A percentile compares a stretch with the other conserved stretches of the same genome.
phyloP scores from a whole-genome alignment of 2,888 invertebrate genomes.

The Chrysodeixis includens region DNA sequence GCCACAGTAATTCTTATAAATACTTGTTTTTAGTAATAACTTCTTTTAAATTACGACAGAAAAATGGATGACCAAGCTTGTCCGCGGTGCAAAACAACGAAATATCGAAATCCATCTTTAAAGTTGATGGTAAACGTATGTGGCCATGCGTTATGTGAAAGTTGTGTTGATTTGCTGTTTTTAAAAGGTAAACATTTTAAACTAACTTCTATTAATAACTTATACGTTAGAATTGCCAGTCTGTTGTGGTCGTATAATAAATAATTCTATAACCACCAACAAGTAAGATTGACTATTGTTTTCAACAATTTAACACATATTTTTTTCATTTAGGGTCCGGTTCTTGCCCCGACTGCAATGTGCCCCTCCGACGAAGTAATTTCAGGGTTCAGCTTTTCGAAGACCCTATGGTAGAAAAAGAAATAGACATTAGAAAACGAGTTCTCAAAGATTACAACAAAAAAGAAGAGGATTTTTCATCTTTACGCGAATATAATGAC shows the following conservation, averaged over 20 bases:
- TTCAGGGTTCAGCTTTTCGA: conserved; percentile 98
- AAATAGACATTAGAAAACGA: conserved; percentile 97
- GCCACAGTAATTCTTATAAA: neutral
- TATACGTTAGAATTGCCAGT: no score
- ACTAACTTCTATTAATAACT: neutral
- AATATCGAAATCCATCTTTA: conserved; percentile 98
- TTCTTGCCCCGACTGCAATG: conserved; percentile 97
- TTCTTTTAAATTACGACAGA: conserved; percentile 10
- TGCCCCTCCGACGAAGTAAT: conserved; percentile 95
- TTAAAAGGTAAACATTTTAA: conserved; percentile 93
- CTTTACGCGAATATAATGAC: conserved; percentile 96
- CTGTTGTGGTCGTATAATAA: no score
- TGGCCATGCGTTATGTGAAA: conserved; percentile 99
- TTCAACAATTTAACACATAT: neutral
- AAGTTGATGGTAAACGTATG: conserved; percentile 99
- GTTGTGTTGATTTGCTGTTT: conserved; percentile 98
- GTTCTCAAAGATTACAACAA: conserved; percentile 97
- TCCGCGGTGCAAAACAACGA: conserved; percentile 98
- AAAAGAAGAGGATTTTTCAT: conserved; percentile 97
- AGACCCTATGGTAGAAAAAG: conserved; percentile 98
- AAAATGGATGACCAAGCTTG: conserved; percentile 95
- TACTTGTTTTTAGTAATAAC: conserved; percentile 9
- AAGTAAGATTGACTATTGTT: no score
- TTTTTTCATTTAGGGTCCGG: conserved; percentile 93
- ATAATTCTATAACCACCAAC: no score